These are phyloP conservation scores for Haliclona indistincta DNA, from an alignment of 37 sponge, comb jelly and placozoan genomes.

Conservation along the genomic window DNA sequence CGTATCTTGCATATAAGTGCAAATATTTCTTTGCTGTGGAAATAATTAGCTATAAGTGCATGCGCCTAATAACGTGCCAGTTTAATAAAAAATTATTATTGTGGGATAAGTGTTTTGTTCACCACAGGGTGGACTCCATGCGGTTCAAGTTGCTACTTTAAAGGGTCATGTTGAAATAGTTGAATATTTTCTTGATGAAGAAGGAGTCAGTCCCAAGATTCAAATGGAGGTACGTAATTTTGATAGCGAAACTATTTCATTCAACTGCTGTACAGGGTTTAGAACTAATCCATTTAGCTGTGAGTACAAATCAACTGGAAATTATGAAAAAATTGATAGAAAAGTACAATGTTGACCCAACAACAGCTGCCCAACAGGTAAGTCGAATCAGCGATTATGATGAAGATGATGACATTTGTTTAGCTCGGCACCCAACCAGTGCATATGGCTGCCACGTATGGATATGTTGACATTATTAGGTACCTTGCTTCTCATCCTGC, in stretches of 20 bases:
- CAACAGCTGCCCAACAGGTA: neutral
- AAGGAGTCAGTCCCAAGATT: neutral
- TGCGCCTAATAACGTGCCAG: too few species aligned
- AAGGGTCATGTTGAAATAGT: conserved; percentile 20
- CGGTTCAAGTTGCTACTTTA: conserved; percentile 16
- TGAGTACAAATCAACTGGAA: conserved; percentile 1
- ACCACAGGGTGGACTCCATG: conserved; percentile 11
- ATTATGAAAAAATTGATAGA: conserved; percentile 10
- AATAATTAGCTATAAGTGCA: too few species aligned
- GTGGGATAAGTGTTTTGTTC: too few species aligned
- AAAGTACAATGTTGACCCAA: conserved; percentile 5
- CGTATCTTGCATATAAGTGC: too few species aligned
- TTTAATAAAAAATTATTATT: too few species aligned
- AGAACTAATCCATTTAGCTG: conserved; percentile 17
- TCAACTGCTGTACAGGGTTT: neutral
- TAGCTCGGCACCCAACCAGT: conserved; percentile 7
- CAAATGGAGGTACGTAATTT: neutral
- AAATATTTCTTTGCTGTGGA: too few species aligned
- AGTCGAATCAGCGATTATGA: neutral
- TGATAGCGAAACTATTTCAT: too few species aligned
- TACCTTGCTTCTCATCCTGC: conserved; percentile 15
- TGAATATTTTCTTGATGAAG: neutral
- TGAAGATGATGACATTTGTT: neutral
- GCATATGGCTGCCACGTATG: conserved; percentile 11
- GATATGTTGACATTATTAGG: conserved; percentile 7